Evolutionary conservation across 2,113 vertebrate genomes (phyloP), one percentile per base, ranked within the genome.

Genomic region (Bos indicus): DNA sequence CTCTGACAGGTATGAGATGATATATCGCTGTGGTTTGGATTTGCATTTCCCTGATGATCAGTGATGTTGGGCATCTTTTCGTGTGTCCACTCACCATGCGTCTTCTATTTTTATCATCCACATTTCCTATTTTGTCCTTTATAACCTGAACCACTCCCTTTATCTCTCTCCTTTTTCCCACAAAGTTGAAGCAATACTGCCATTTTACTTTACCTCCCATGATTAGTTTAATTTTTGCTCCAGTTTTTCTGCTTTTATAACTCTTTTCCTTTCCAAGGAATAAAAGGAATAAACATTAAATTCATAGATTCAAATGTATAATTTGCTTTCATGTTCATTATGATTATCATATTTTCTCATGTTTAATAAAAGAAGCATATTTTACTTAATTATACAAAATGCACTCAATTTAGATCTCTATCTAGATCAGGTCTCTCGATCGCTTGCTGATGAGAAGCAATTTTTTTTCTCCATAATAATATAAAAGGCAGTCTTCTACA

Each of bases 261-360:
- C 43, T 80, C 19, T 33, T 84, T 77, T 40, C 23, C 30, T 96
- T 89, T 59, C 56, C 23, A 80, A 60, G 30, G 23, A 88, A 15
- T 51, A 67, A 71, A 78, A 90, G 36, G 40, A 74, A 67, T 16
- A 83, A 80, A 40, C 5, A 28, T 8, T 92, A 43, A 83, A 54
- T 83, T 93, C 25, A 64, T 10, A 51, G 57, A 92, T 54, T 85
- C 30, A 85, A 84, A 80, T 64, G n/a, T 33, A 71, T 81, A 36
- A 30, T 92, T 64, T 90, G 17, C 26, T 92, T 64, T 96, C 23
- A 85, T 51, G n/a, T 80, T 87, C 62, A 82, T 89, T 67, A 77
- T 57, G 19, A 30, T 71, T 62, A 52, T 21, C 40, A 57, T 36
- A 59, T 28, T 36, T 51, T 71, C 36, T 59, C 8, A 51, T 71